Percentiles rank a stretch among this genome's conserved stretches.
Evolutionary conservation across 2,113 vertebrate genomes (phyloP).

Genomic region (Amia ocellicauda): DNA sequence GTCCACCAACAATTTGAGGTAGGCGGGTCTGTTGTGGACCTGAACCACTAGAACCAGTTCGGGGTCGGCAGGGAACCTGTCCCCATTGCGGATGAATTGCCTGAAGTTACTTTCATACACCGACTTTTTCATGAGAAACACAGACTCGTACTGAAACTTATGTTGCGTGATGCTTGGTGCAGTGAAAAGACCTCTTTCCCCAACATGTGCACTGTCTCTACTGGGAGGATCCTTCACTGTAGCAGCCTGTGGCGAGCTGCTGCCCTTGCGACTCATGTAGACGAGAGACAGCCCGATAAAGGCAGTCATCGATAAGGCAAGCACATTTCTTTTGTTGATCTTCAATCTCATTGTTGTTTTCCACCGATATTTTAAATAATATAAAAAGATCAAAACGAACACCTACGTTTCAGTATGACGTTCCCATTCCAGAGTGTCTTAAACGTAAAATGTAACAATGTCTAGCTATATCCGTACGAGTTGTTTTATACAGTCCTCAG

Average conservation of each 20-base stretch:
- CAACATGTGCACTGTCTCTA: background rate
- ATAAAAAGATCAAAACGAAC: background rate
- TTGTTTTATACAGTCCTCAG: no score
- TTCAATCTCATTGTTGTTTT: slow-evolving; percentile 62
- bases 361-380: no score
- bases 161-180: background rate
- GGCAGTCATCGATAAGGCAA: slow-evolving; percentile 38
- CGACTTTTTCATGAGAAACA: slow-evolving; percentile 40
- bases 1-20: slow-evolving; percentile 59
- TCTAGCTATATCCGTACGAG: no score
- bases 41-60: slow-evolving; percentile 64
- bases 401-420: background rate
- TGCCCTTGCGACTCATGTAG: background rate
- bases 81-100: slow-evolving; percentile 54
- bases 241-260: background rate
- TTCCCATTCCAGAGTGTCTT: no score
- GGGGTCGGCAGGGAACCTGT: slow-evolving; percentile 52
- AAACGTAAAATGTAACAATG: no score
- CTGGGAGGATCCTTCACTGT: background rate
- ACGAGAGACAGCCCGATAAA: background rate
- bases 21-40: slow-evolving; percentile 65
- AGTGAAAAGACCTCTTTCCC: background rate
- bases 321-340: slow-evolving; percentile 49
- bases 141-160: slow-evolving; percentile 41
- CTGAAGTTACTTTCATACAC: slow-evolving; percentile 56